These are phyloP conservation scores for Hymenopus coronatus DNA, from an alignment of 2,888 invertebrate genomes.

Conservation along the genomic window DNA sequence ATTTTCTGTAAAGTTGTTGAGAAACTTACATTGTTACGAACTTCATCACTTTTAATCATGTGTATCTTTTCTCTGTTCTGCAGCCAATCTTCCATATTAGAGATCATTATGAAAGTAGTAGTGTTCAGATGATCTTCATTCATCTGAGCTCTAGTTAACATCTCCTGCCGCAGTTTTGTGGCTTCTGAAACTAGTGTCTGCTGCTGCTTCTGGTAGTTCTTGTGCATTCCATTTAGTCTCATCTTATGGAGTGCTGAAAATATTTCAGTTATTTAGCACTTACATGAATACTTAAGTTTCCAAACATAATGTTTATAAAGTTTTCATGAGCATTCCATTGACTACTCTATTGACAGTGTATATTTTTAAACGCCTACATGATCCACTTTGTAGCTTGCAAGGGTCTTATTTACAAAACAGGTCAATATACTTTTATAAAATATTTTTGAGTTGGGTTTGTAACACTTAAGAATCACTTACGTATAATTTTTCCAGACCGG, in stretches of 20 bases:
- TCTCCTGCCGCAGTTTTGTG: background rate
- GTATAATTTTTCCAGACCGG: too few relatives aligned
- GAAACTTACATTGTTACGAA: background rate
- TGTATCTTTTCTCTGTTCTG: background rate
- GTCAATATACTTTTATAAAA: too few relatives aligned
- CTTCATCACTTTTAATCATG: background rate
- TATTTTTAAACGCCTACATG: background rate
- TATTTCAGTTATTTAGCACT: background rate
- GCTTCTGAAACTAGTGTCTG: background rate
- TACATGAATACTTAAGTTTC: background rate
- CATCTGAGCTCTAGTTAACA: background rate
- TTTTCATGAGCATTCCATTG: background rate
- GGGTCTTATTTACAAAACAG: too few relatives aligned
- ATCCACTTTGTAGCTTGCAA: too few relatives aligned
- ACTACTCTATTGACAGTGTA: too few relatives aligned
- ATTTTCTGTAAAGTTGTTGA: too few relatives aligned
- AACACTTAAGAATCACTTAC: too few relatives aligned
- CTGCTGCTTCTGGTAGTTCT: background rate
- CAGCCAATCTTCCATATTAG: background rate
- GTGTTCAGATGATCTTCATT: conserved; percentile 1
- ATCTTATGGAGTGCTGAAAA: background rate
- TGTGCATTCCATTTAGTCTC: background rate
- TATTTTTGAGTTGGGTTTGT: too few relatives aligned
- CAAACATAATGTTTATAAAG: background rate
- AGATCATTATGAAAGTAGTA: background rate